Evolutionary conservation across 2,888 invertebrate species (phyloP).

Genomic region (Leptopilina drosophilae): DNA sequence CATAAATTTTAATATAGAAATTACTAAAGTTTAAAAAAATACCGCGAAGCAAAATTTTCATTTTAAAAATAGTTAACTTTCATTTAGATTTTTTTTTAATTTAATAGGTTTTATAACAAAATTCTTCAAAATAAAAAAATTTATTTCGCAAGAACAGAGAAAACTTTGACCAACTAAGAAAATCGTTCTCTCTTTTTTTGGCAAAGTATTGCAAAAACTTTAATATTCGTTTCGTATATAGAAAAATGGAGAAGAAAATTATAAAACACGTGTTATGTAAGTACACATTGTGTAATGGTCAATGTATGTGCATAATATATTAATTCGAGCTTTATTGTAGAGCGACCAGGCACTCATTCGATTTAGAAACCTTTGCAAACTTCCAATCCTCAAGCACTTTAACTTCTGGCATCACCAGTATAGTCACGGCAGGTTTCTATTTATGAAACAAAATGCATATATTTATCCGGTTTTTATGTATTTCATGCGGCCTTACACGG

Average conservation of each 20-base stretch:
- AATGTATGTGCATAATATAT: slow-evolving; percentile 8
- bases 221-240: not conserved
- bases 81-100: too few species aligned
- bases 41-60: too few species aligned
- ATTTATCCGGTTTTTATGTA: slow-evolving; percentile 39
- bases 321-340: slow-evolving; percentile 16
- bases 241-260: not conserved
- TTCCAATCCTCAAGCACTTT: slow-evolving; percentile 38
- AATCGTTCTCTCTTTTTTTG: not conserved
- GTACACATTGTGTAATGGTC: not conserved
- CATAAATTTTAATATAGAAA: too few species aligned
- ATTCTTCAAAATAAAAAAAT: too few species aligned
- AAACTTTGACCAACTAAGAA: too few species aligned
- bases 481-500: slow-evolving; percentile 23
- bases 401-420: slow-evolving; percentile 28
- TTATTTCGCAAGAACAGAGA: too few species aligned
- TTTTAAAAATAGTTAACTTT: too few species aligned
- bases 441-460: slow-evolving; percentile 39
- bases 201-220: slow-evolving; percentile 2
- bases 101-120: too few species aligned
- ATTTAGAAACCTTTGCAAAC: slow-evolving; percentile 39
- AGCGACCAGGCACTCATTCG: slow-evolving; percentile 9
- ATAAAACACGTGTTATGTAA: not conserved
- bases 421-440: slow-evolving; percentile 37
- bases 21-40: too few species aligned